Evolutionary conservation across 2,888 invertebrate genomes (phyloP), one percentile per base, ranked within the genome.

Genomic region (Drosophila nr. perissopoda): DNA sequence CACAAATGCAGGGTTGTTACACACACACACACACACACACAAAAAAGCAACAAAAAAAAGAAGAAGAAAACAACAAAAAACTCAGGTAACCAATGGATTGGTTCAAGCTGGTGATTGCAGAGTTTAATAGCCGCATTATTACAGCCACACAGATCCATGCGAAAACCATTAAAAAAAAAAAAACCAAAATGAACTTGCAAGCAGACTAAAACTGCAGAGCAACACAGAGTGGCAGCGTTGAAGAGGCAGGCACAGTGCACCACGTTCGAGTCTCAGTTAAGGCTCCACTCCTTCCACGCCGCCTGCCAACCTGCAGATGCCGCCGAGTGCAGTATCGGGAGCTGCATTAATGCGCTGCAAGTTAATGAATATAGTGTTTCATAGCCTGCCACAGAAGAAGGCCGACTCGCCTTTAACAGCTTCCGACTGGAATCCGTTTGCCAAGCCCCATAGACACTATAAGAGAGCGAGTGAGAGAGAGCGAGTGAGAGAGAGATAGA

Each of bases 301-400:
- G 56, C 72, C 52, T 53, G 46, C 46, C 46, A 16, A 13, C n/a
- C 21, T 13, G 42, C 10, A 6, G 5, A 36, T 53, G 25, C 53
- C 40, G 46, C 53, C 40, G 51, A 10, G 54, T 54, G 57, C 75
- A 18, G 46, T 69, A 64, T 42, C 72, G 40, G 72, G 67, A 78
- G 68, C 76, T 56, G 66, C 67, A 90, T 91, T 91, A 90, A 90
- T 87, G 88, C 89, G 83, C 90, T 87, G 88, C 89, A 91, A 92
- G 92, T 91, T 91, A 91, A 91, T 91, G 91, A 92, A 92, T 92
- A 91, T 91, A 91, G 85, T 91, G 91, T 91, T 91, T 89, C 89
- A 91, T 88, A 87, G 90, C 88, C 91, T 87, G 84, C 81, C 83
- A 81, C 88, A 82, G 89, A 78, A 83, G 90, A 76, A 86, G 84